Conservation (phyloP, 2,113 vertebrate genomes). For the Vicugna pacos region DNA sequence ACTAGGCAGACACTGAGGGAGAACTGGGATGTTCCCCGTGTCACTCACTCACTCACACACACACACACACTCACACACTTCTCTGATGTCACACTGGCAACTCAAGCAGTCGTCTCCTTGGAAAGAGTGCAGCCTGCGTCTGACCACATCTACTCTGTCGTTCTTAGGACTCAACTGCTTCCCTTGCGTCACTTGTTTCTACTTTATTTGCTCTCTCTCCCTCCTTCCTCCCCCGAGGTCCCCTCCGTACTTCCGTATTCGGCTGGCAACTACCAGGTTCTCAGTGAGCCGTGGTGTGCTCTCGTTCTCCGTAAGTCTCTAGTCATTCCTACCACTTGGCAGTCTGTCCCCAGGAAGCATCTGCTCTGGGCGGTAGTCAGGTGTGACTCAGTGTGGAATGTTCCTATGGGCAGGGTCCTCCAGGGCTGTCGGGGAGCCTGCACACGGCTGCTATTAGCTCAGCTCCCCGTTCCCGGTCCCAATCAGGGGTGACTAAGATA, state of each 20-base stretch:
- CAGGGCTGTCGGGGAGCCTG: background rate
- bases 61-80: background rate
- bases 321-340: background rate
- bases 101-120: background rate
- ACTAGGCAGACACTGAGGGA: background rate
- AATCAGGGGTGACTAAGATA: background rate
- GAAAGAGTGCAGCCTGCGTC: background rate
- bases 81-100: background rate
- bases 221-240: too few relatives aligned
- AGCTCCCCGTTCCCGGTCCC: background rate
- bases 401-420: background rate
- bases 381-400: background rate
- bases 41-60: background rate
- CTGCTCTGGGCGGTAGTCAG: background rate
- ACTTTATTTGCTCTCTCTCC: background rate
- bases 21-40: background rate
- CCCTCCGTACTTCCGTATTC: background rate
- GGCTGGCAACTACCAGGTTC: background rate
- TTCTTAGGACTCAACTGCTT: background rate
- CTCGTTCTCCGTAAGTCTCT: background rate
- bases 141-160: background rate
- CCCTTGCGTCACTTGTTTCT: background rate
- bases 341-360: background rate
- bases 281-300: background rate
- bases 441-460: rapidly evolving